Conservation (phyloP, 1,140 invertebrate genomes). For the Octopus bimaculoides region DNA sequence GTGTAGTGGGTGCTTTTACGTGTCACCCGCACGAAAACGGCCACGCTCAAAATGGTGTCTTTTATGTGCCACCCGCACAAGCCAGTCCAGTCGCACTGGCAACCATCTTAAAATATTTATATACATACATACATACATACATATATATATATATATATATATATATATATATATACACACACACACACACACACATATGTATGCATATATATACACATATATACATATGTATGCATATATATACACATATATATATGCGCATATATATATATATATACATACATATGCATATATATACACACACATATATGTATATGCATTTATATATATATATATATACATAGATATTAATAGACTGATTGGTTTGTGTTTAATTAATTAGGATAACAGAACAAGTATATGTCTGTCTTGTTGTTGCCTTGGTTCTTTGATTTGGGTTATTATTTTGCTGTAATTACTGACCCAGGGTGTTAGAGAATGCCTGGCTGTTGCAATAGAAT, state of each 20-base stretch:
- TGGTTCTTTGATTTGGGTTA: too few relatives aligned
- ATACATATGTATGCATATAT: background rate
- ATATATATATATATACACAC: slow-evolving; percentile 1
- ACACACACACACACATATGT: background rate
- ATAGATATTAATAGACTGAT: background rate
- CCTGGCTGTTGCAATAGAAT: too few relatives aligned
- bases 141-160: background rate
- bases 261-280: background rate
- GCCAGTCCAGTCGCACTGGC: too few relatives aligned
- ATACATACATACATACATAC: background rate
- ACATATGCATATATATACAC: background rate
- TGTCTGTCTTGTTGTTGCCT: too few relatives aligned
- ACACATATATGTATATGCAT: background rate
- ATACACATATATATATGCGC: background rate
- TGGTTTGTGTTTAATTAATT: too few relatives aligned
- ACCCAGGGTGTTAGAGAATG: too few relatives aligned
- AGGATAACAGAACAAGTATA: too few relatives aligned
- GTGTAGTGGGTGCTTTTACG: too few relatives aligned
- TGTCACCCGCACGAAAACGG: too few relatives aligned
- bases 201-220: background rate
- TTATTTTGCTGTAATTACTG: too few relatives aligned
- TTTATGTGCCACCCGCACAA: too few relatives aligned
- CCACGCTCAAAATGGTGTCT: too few relatives aligned
- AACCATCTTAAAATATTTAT: background rate
- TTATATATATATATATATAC: background rate